phyloP scores from a whole-genome alignment of 2,113 vertebrate species.

The Hoplias malabaricus region DNA sequence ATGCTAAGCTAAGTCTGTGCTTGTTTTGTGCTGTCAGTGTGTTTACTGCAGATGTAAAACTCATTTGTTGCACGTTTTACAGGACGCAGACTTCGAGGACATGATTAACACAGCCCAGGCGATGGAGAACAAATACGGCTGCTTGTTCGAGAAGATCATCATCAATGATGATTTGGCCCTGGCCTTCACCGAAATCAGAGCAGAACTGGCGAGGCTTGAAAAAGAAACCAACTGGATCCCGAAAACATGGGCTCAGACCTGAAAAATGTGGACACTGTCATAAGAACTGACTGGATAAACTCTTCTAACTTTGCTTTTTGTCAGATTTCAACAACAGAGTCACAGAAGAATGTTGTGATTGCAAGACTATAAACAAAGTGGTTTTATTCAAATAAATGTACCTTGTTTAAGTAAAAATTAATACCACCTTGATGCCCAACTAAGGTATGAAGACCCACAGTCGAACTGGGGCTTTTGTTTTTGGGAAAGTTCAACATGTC shows the following conservation, averaged over 20 bases:
- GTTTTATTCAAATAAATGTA: neutral
- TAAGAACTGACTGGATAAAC: neutral
- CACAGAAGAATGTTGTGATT: neutral
- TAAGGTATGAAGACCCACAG: too few species aligned
- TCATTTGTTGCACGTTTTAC: constrained; percentile 41
- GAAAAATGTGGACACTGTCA: constrained; percentile 13
- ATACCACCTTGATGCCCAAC: too few species aligned
- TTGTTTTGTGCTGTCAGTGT: neutral
- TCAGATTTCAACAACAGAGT: neutral
- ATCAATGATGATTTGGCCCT: constrained; percentile 84
- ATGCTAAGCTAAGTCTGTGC: neutral
- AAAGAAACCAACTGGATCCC: constrained; percentile 86
- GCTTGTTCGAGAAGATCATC: constrained; percentile 87
- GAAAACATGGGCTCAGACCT: constrained; percentile 79
- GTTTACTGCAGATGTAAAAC: neutral
- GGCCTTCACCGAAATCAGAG: constrained; percentile 83
- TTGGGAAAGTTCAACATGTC: too few species aligned
- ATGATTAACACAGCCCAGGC: constrained; percentile 84
- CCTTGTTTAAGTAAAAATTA: neutral
- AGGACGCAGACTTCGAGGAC: constrained; percentile 92
- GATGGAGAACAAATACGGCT: constrained; percentile 83
- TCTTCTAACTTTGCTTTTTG: neutral
- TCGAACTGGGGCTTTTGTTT: too few species aligned
- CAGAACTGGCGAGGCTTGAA: constrained; percentile 77
- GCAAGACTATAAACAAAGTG: neutral